Evolutionary conservation across 2,797 vertebrate genomes (phyloP).

Genomic region (Pelodytes ibericus): DNA sequence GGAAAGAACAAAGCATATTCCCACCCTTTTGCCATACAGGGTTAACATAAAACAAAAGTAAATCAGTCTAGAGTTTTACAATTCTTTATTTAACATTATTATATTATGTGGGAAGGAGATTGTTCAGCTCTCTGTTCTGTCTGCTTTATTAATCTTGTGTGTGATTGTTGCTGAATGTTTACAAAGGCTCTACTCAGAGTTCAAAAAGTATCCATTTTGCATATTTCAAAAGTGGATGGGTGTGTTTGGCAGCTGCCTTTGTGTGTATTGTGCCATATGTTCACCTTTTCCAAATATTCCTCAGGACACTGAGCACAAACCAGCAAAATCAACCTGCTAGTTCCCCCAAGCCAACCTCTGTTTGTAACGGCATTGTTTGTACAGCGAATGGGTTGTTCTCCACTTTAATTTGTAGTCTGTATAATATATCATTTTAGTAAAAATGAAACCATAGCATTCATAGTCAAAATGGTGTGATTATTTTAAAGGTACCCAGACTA

Average conservation of each 20-base stretch:
- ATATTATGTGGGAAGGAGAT: background rate
- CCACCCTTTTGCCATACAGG: no score
- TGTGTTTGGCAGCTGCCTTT: slow-evolving; percentile 32
- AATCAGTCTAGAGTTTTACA: background rate
- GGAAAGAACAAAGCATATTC: no score
- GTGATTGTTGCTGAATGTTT: slow-evolving; percentile 19
- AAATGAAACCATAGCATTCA: no score
- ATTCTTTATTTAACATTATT: background rate
- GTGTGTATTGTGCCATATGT: slow-evolving; percentile 40
- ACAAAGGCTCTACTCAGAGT: slow-evolving; percentile 10
- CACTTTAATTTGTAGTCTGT: no score
- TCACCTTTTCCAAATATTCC: slow-evolving; percentile 18
- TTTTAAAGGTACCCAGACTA: no score
- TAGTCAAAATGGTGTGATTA: no score
- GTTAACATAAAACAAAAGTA: background rate
- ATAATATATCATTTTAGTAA: no score
- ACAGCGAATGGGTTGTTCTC: no score
- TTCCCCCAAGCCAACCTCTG: background rate
- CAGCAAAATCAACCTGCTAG: background rate
- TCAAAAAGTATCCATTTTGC: slow-evolving; percentile 30
- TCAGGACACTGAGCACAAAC: background rate
- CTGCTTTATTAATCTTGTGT: slow-evolving; percentile 7
- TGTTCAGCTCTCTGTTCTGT: slow-evolving; percentile 55
- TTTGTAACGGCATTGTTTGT: no score
- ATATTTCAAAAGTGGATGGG: slow-evolving; percentile 32